phyloP scores from a whole-genome alignment of 2,888 invertebrate genomes.

The Drosophila acutilabella region DNA sequence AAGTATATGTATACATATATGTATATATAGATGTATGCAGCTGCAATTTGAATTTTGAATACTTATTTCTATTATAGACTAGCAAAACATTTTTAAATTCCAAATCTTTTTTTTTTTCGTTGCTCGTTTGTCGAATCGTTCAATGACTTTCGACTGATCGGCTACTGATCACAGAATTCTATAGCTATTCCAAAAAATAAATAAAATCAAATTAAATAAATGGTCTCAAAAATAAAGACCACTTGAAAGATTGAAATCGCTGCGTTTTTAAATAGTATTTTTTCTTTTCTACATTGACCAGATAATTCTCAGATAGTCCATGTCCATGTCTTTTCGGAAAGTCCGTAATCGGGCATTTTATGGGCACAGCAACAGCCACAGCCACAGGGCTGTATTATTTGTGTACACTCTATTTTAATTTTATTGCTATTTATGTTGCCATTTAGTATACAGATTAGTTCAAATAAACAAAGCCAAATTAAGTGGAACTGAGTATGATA shows the following conservation, averaged over 20 bases:
- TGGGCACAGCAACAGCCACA: too few species aligned
- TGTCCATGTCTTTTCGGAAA: background rate
- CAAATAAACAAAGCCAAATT: background rate
- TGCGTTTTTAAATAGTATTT: constrained; percentile 3
- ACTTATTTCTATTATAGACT: constrained; percentile 1
- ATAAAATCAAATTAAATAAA: background rate
- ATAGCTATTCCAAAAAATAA: background rate
- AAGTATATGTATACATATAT: too few species aligned
- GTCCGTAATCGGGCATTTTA: background rate
- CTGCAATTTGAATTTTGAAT: constrained; percentile 12
- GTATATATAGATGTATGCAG: too few species aligned
- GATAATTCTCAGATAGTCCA: constrained; percentile 12
- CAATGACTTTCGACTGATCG: constrained; percentile 20
- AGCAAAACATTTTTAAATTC: background rate
- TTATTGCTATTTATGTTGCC: constrained; percentile 1
- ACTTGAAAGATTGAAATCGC: constrained; percentile 19
- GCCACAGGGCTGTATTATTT: background rate
- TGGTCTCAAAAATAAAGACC: constrained; percentile 1
- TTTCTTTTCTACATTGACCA: constrained; percentile 29
- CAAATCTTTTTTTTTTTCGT: background rate
- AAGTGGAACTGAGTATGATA: too few species aligned
- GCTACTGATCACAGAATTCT: constrained; percentile 9
- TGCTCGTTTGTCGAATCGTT: background rate
- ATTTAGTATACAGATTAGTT: background rate
- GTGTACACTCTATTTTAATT: background rate